These are phyloP conservation scores for Bombycilla garrulus DNA, from an alignment of 2,113 vertebrate genomes.

Conservation along the genomic window DNA sequence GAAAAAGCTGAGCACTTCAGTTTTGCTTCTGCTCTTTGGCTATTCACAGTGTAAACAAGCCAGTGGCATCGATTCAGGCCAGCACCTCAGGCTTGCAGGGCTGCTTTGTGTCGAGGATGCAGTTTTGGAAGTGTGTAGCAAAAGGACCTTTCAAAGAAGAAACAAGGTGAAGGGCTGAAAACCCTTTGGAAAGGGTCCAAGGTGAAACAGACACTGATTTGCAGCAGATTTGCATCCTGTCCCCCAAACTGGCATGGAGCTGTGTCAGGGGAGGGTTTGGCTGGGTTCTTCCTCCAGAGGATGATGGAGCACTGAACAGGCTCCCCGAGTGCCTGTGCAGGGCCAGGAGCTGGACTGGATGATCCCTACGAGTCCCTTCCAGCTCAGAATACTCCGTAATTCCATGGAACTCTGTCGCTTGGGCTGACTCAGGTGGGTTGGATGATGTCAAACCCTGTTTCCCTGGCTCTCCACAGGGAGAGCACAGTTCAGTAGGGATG, in stretches of 20 bases:
- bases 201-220: neutral
- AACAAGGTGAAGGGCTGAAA: fast-evolving
- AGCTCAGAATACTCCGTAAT: neutral
- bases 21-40: neutral
- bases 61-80: fast-evolving
- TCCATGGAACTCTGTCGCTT: fast-evolving
- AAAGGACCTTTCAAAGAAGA: neutral
- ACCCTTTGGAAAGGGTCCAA: neutral
- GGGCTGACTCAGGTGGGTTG: fast-evolving
- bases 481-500: fast-evolving
- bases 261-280: neutral
- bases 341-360: neutral
- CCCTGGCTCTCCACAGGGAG: fast-evolving
- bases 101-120: fast-evolving
- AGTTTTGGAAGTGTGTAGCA: fast-evolving
- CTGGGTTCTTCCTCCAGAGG: neutral
- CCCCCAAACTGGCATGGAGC: too few relatives aligned
- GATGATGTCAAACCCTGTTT: fast-evolving
- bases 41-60: fast-evolving
- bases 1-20: too few relatives aligned
- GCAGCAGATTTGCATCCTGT: too few relatives aligned
- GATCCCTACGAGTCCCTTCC: neutral
- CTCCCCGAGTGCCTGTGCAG: neutral
- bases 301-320: neutral
- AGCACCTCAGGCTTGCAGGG: fast-evolving